Evolutionary conservation across 2,888 invertebrate species (phyloP).

Genomic region (Drosophila cognata): DNA sequence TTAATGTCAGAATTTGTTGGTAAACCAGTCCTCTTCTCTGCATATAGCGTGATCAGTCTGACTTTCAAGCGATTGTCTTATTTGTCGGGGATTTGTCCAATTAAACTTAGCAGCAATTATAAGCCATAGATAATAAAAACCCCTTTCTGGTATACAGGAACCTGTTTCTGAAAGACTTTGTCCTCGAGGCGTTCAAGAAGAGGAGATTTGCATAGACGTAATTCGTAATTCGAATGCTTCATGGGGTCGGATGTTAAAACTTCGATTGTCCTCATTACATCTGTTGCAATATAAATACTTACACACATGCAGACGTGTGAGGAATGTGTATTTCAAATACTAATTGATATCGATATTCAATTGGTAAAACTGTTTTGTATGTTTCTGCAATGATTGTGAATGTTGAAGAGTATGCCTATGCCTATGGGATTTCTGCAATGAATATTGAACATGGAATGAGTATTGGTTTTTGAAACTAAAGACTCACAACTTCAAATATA

Average conservation of each 20-base stretch:
- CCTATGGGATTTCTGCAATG: background rate
- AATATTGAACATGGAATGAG: background rate
- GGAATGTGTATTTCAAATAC: background rate
- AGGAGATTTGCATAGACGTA: background rate
- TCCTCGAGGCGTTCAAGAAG: background rate
- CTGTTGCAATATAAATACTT: background rate
- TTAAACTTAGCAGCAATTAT: background rate
- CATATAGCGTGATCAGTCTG: background rate
- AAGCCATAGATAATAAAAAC: background rate
- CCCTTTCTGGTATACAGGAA: background rate
- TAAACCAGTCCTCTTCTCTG: background rate
- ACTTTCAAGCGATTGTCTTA: background rate
- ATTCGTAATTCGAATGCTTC: background rate
- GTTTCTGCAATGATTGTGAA: slow-evolving; percentile 9
- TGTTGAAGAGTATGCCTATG: background rate
- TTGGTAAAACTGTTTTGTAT: slow-evolving; percentile 24
- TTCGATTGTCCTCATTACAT: background rate
- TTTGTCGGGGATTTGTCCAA: background rate
- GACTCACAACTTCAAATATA: background rate
- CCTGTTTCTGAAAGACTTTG: background rate
- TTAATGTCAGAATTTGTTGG: background rate
- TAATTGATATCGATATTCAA: slow-evolving; percentile 11
- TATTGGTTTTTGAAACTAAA: background rate
- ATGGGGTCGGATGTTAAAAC: background rate
- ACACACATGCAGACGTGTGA: background rate